These are phyloP conservation scores for Charina bottae DNA, from an alignment of 2,113 vertebrate genomes.

Conservation along the genomic window DNA sequence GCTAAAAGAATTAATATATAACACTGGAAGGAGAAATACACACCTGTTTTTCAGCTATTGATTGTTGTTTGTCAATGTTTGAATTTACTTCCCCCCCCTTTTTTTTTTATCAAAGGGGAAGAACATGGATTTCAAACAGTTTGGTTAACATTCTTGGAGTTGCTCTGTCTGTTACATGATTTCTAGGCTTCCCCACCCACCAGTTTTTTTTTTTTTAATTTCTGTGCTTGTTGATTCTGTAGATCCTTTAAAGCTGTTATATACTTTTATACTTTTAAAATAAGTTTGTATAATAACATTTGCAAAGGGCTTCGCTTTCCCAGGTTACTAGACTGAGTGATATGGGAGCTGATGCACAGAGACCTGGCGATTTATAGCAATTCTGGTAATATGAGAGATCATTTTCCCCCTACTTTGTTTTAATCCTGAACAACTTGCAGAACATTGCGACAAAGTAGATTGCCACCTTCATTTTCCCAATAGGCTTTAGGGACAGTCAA, in stretches of 20 bases:
- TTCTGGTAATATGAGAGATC: no score
- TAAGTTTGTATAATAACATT: not conserved
- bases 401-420: rapidly evolving
- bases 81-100: not conserved
- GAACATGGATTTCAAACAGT: not conserved
- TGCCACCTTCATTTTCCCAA: not conserved
- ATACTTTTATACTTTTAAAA: not conserved
- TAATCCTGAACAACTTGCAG: not conserved
- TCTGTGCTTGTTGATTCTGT: not conserved
- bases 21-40: no score
- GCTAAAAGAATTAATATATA: no score
- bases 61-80: not conserved
- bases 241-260: not conserved
- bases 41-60: not conserved
- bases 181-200: not conserved
- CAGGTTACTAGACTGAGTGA: not conserved
- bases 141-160: not conserved
- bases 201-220: not conserved
- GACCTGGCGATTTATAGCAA: not conserved
- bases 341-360: not conserved
- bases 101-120: not conserved
- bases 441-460: not conserved
- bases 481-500: not conserved
- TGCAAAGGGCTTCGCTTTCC: not conserved
- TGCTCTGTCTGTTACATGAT: not conserved